Evolutionary conservation across 2,797 vertebrate genomes (phyloP).

Genomic region (Microchirus variegatus): DNA sequence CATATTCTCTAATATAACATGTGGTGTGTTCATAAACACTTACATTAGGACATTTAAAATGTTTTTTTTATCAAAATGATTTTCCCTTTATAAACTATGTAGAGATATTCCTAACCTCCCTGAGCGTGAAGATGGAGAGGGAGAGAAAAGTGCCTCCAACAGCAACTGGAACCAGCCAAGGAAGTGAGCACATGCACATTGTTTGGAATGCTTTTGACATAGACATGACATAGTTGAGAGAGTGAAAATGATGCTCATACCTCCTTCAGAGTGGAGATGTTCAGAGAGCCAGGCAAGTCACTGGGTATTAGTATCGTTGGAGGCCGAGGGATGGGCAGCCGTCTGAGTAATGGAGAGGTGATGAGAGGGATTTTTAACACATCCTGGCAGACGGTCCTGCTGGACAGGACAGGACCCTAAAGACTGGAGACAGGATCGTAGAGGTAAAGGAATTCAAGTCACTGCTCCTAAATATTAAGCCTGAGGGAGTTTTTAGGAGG

Average conservation of each 20-base stretch:
- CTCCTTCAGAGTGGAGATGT: constrained; percentile 90
- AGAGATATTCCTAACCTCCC: constrained; percentile 89
- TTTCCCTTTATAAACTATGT: not conserved
- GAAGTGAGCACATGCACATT: constrained; percentile 84
- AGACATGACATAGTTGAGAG: constrained; percentile 2
- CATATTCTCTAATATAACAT: too few species aligned
- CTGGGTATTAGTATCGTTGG: constrained; percentile 98
- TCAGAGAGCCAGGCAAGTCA: constrained; percentile 92
- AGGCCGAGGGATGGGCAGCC: constrained; percentile 97
- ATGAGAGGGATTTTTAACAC: constrained; percentile 98
- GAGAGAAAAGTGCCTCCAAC: constrained; percentile 92
- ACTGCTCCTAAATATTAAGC: not conserved
- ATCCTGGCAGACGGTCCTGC: constrained; percentile 97
- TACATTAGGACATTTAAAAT: not conserved
- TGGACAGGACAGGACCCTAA: constrained; percentile 92
- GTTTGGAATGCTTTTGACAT: constrained; percentile 1
- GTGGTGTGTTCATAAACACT: too few species aligned
- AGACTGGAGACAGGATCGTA: constrained; percentile 94
- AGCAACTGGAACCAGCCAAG: constrained; percentile 94
- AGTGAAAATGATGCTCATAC: constrained; percentile 3
- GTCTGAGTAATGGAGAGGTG: constrained; percentile 94
- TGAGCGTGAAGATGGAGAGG: constrained; percentile 97
- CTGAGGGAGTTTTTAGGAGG: too few species aligned
- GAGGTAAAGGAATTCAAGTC: constrained; percentile 82
- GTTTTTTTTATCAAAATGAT: too few species aligned